A percentile compares a stretch with the other conserved stretches of the same genome.
These are phyloP conservation scores for Cepaea hortensis DNA, from an alignment of 2,888 invertebrate species.

Conservation along the genomic window DNA sequence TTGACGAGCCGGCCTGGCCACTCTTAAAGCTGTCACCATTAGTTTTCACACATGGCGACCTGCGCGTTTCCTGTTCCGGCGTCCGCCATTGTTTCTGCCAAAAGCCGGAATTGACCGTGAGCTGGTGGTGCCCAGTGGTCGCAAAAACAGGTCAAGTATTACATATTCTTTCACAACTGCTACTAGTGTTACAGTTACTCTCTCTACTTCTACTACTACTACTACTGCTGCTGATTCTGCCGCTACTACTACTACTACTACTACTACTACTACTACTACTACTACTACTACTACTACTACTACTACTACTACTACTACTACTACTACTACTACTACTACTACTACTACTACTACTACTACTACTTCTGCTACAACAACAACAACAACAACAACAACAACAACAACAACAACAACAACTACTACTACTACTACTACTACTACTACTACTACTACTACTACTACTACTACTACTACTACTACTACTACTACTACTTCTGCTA, in stretches of 20 bases:
- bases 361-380: neutral
- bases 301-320: constrained; percentile 1
- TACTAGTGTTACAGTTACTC: neutral
- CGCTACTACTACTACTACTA: neutral
- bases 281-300: neutral
- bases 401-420: no score
- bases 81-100: no score
- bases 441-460: neutral
- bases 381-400: neutral
- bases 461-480: constrained; percentile 4
- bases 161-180: neutral
- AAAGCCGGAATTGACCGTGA: no score
- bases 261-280: neutral
- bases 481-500: neutral
- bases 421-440: neutral
- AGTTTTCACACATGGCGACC: neutral
- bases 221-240: neutral
- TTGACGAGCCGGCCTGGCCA: neutral
- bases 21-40: neutral
- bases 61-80: constrained; percentile 15
- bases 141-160: no score
- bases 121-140: no score
- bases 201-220: neutral
- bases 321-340: neutral
- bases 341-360: neutral